Conservation (phyloP, 2,113 vertebrate genomes). For the Etheostoma cragini region DNA sequence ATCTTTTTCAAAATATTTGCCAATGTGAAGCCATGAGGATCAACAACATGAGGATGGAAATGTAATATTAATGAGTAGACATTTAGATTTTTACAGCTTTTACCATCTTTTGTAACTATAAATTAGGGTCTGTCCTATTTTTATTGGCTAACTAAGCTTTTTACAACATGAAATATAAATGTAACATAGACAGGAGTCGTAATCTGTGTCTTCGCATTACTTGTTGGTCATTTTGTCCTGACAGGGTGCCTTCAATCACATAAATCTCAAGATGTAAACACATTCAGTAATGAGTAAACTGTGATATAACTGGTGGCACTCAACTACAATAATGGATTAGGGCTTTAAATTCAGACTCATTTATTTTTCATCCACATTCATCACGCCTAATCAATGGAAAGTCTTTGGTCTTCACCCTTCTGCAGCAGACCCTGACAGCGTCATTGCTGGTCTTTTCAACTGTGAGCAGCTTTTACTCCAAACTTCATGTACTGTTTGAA, state of each 20-base stretch:
- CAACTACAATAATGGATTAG: constrained; percentile 54
- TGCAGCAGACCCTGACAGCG: constrained; percentile 11
- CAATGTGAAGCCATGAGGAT: not conserved
- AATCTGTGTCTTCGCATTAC: constrained; percentile 17
- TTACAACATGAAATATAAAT: constrained; percentile 6
- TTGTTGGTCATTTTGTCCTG: constrained; percentile 28
- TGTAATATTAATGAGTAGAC: not conserved
- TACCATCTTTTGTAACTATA: constrained; percentile 1
- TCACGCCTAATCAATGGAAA: constrained; percentile 60
- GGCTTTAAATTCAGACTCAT: constrained; percentile 59
- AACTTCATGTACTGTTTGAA: constrained; percentile 71
- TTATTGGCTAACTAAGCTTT: constrained; percentile 4
- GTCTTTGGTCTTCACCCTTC: constrained; percentile 34
- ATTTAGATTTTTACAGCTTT: not conserved
- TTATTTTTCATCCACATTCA: constrained; percentile 57
- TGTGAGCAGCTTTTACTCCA: constrained; percentile 49
- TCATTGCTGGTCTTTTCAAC: constrained; percentile 35
- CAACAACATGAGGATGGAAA: not conserved
- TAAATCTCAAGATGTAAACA: constrained; percentile 64
- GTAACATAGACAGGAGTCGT: not conserved
- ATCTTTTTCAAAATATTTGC: not conserved
- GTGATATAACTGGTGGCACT: constrained; percentile 45
- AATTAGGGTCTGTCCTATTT: constrained; percentile 8
- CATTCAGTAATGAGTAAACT: constrained; percentile 40
- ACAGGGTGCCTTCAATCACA: constrained; percentile 36